Evolutionary conservation across 1,140 invertebrate species (phyloP), one percentile per base, ranked within the genome.

Genomic region (Nomia melanderi): DNA sequence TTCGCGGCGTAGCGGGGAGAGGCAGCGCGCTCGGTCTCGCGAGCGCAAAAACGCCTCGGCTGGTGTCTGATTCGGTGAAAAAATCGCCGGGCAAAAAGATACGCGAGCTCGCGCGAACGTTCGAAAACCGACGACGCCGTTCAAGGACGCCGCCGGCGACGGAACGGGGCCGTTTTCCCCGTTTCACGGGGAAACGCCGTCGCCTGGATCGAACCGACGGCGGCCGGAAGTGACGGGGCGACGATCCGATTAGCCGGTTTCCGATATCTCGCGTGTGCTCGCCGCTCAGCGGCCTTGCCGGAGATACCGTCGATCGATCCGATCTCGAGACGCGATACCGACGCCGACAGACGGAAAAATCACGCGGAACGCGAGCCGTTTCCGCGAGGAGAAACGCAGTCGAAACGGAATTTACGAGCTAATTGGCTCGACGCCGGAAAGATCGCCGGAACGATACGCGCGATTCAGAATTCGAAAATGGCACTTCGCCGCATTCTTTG

Each of bases 71-170:
- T 20, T 44, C 14, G n/a, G n/a, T n/a, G 14, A 36, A 44, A 56
- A 66, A 44, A 50, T 2, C 20, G 9, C 12, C 8, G 31, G 14
- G 36, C 27, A 20, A 54, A 5, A 23, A 11, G 2, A 20, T 5
- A 4, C n/a, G 3, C 31, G 31, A 44, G 14, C n/a, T 20, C 41
- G 41, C 1, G 1, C 27, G n/a, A 9, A 33, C 12, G 41, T 17
- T 25, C 12, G 69, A 71, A 50, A 60, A 44, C 44, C 57, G 47
- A 44, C 27, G 62, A 75, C 41, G 73, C 17, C 25, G 54, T 44
- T 50, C 65, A 69, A 76, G 73, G 73, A 44, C 17, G 47, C 8
- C 3, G 17, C 1, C 11, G 1, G 9, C 27, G 33, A 1, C 25
- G 20, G 11, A 33, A n/a, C 33, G 23, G 33, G 33, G 33, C 14